phyloP scores from a whole-genome alignment of 2,888 invertebrate genomes.

The Pheosia tremula region DNA sequence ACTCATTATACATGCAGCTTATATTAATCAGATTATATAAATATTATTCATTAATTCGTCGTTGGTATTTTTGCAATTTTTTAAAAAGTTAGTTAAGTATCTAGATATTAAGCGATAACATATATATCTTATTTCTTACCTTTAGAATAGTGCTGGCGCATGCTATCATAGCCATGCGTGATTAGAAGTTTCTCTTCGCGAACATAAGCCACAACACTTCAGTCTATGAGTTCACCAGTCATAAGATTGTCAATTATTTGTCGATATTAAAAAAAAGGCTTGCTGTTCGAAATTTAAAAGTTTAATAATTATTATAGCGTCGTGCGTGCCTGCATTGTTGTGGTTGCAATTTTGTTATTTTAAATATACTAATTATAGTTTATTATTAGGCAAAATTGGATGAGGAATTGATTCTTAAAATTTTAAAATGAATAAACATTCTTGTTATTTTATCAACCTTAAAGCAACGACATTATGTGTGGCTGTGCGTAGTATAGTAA shows the following conservation, averaged over 20 bases:
- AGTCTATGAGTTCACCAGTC: constrained; percentile 38
- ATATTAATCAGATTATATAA: no score
- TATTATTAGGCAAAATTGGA: no score
- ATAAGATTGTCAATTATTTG: not conserved
- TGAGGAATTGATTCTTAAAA: no score
- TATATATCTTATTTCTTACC: constrained; percentile 53
- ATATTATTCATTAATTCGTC: no score
- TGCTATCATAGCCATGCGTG: constrained; percentile 62
- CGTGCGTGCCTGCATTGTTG: not conserved
- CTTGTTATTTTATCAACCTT: not conserved
- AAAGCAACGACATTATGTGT: constrained; percentile 14
- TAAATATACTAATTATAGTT: no score
- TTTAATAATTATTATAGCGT: not conserved
- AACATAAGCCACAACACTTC: constrained; percentile 47
- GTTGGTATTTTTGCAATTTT: no score
- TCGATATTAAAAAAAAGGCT: constrained; percentile 16
- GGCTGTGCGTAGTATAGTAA: constrained; percentile 14
- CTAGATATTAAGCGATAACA: no score
- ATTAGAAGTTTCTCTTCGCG: constrained; percentile 44
- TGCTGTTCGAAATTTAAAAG: constrained; percentile 18
- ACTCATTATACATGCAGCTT: no score
- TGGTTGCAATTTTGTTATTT: no score
- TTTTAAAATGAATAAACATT: no score
- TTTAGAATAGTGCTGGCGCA: constrained; percentile 62
- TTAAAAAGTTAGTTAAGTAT: no score